These are phyloP conservation scores for Oreochromis grahami DNA, from an alignment of 2,797 vertebrate genomes.

Conservation along the genomic window DNA sequence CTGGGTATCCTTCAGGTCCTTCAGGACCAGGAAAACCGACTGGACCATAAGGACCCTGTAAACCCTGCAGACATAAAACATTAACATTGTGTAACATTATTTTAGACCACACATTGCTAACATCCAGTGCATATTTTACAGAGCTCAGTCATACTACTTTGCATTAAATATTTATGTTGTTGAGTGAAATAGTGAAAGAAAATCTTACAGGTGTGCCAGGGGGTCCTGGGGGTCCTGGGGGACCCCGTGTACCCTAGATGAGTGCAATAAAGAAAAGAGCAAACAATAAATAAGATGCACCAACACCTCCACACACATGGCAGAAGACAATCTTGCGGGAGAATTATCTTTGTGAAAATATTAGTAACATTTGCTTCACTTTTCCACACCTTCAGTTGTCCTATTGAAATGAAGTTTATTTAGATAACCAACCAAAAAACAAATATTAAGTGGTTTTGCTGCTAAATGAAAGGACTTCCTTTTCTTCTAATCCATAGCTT, in stretches of 20 bases:
- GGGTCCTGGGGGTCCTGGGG: slow-evolving; percentile 74
- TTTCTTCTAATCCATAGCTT: not conserved
- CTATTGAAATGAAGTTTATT: not conserved
- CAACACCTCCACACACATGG: not conserved
- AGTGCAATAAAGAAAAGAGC: not conserved
- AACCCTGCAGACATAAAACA: slow-evolving; percentile 58
- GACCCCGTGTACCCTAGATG: slow-evolving; percentile 60
- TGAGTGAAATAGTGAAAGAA: not conserved
- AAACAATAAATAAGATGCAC: not conserved
- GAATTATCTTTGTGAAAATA: not conserved
- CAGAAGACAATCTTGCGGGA: not conserved
- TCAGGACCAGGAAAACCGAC: slow-evolving; percentile 52
- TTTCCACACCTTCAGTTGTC: not conserved
- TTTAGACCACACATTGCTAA: not conserved
- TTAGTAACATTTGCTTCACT: not conserved
- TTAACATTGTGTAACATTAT: not conserved
- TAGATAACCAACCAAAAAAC: not conserved
- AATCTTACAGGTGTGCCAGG: slow-evolving; percentile 80
- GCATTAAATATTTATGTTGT: not conserved
- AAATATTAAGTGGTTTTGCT: not conserved
- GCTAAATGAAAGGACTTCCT: not conserved
- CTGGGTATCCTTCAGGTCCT: slow-evolving; percentile 68
- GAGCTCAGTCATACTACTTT: not conserved
- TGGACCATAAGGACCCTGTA: slow-evolving; percentile 52
- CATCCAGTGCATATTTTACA: not conserved